phyloP scores from a whole-genome alignment of 2,888 invertebrate genomes.

The Drosophila peninsularis region DNA sequence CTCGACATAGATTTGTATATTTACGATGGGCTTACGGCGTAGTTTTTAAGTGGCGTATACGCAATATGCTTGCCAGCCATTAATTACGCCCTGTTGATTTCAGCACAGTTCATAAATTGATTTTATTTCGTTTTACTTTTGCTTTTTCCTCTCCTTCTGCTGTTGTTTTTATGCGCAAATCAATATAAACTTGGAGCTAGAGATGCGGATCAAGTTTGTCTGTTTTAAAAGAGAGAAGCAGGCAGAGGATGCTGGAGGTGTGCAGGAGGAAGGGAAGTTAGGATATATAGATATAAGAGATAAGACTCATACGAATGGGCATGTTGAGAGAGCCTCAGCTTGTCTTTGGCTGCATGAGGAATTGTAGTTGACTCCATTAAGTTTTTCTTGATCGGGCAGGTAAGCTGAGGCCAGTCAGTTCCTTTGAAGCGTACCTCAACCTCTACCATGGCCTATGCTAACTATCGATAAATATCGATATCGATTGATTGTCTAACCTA shows the following conservation, averaged over 20 bases:
- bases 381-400: background rate
- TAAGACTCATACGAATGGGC: no score
- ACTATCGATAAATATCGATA: no score
- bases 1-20: conserved; percentile 40
- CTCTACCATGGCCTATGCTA: no score
- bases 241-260: background rate
- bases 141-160: background rate
- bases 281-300: no score
- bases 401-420: no score
- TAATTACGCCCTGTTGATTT: conserved; percentile 68
- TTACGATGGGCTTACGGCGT: conserved; percentile 42
- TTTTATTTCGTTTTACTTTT: conserved; percentile 32
- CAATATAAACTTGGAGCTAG: conserved; percentile 38
- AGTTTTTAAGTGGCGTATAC: conserved; percentile 68
- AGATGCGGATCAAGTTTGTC: background rate
- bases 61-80: conserved; percentile 60
- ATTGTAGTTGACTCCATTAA: background rate
- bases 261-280: no score
- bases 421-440: no score
- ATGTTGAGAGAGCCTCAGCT: no score
- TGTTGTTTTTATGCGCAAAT: conserved; percentile 59
- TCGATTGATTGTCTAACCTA: no score
- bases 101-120: conserved; percentile 55
- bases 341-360: no score
- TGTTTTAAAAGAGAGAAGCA: no score